These are phyloP conservation scores for Onychomys leucogaster DNA, from an alignment of 2,797 vertebrate species.

Conservation along the genomic window DNA sequence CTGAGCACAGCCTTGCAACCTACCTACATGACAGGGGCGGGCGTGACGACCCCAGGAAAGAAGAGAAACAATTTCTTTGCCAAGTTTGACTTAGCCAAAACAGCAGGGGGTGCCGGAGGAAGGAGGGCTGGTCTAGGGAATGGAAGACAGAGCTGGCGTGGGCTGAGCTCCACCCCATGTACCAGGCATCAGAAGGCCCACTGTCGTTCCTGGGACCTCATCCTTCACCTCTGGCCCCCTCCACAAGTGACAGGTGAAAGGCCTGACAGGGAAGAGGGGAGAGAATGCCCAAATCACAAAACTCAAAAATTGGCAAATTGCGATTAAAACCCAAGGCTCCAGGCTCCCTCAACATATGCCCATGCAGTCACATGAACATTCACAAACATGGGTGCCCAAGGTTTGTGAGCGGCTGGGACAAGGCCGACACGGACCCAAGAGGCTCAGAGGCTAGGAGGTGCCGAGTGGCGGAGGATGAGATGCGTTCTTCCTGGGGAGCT, in stretches of 20 bases:
- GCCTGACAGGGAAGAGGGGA: background rate
- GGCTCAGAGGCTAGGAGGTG: background rate
- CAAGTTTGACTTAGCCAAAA: background rate
- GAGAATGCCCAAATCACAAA: background rate
- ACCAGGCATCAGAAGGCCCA: background rate
- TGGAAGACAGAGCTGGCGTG: accelerated
- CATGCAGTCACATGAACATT: background rate
- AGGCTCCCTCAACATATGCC: background rate
- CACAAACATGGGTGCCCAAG: background rate
- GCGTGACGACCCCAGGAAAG: background rate
- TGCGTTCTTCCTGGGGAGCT: background rate
- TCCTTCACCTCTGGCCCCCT: background rate
- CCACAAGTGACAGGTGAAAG: background rate
- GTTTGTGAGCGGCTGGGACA: background rate
- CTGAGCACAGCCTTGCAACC: background rate
- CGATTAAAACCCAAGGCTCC: background rate
- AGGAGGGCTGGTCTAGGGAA: background rate
- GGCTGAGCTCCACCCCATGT: background rate
- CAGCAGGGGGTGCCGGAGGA: background rate
- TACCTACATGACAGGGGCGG: background rate
- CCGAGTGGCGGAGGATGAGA: no score
- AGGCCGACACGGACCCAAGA: background rate
- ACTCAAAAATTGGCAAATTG: background rate
- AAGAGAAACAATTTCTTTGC: background rate
- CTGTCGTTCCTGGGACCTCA: background rate